Evolutionary conservation across 2,888 invertebrate species (phyloP).

Genomic region (Molorchus minor): DNA sequence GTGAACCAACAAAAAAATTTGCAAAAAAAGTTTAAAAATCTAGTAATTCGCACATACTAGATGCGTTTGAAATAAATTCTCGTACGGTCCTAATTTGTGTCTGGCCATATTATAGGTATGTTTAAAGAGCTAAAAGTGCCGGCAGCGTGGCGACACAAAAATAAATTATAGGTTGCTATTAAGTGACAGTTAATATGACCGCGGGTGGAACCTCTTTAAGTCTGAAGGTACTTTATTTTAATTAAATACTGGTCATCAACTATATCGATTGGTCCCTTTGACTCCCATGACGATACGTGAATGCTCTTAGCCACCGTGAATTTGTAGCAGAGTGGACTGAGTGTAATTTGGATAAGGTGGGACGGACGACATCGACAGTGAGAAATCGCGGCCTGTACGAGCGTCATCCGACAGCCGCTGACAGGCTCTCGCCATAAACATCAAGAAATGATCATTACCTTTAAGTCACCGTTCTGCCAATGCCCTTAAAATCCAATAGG

Average conservation of each 20-base stretch:
- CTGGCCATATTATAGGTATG: too few species aligned
- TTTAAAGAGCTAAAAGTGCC: too few species aligned
- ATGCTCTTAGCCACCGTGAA: conserved; percentile 40
- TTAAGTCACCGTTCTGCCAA: conserved; percentile 35
- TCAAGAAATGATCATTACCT: conserved; percentile 46
- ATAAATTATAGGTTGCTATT: too few species aligned
- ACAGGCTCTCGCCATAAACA: conserved; percentile 53
- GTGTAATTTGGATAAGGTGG: conserved; percentile 59
- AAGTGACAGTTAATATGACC: too few species aligned
- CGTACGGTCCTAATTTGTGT: too few species aligned
- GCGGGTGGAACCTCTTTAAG: too few species aligned
- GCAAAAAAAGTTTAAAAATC: too few species aligned
- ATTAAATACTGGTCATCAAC: background rate
- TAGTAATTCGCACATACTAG: too few species aligned
- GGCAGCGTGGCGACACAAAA: too few species aligned
- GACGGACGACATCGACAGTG: conserved; percentile 56
- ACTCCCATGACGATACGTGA: conserved; percentile 19
- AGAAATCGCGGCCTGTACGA: conserved; percentile 57
- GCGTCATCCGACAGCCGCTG: conserved; percentile 56
- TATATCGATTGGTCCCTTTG: background rate
- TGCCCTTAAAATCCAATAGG: conserved; percentile 36
- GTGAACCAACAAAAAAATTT: too few species aligned
- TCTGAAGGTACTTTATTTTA: background rate
- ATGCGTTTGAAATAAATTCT: too few species aligned
- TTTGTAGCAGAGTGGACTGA: conserved; percentile 53